These are phyloP conservation scores for Anoplius nigerrimus DNA, from an alignment of 2,888 invertebrate species.

Conservation along the genomic window DNA sequence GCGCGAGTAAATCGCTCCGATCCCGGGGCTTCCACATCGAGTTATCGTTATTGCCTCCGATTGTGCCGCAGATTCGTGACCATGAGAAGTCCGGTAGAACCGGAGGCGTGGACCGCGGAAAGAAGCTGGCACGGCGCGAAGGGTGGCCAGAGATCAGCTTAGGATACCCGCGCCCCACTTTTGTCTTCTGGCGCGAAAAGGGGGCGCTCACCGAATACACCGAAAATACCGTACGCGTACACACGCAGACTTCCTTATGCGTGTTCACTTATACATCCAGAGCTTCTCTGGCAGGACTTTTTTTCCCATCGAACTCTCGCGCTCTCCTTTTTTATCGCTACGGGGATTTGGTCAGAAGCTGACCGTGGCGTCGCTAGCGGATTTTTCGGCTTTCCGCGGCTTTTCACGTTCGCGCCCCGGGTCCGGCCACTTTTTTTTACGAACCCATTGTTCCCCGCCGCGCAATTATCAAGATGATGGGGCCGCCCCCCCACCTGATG, in stretches of 20 bases:
- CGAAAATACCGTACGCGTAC: not conserved
- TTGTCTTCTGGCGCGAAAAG: not conserved
- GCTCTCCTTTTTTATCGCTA: constrained; percentile 36
- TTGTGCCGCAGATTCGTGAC: constrained; percentile 31
- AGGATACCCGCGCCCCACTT: not conserved
- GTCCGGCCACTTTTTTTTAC: not conserved
- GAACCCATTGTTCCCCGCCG: constrained; percentile 15
- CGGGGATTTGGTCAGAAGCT: constrained; percentile 30
- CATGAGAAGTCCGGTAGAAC: constrained; percentile 18
- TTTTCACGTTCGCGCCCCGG: constrained; percentile 36
- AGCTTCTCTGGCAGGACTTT: constrained; percentile 15
- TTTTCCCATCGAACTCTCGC: constrained; percentile 21
- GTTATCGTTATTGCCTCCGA: constrained; percentile 53
- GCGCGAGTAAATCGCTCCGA: constrained; percentile 59
- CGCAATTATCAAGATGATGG: constrained; percentile 45
- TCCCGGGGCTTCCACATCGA: constrained; percentile 38
- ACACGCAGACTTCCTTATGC: too few species aligned
- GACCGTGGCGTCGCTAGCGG: constrained; percentile 15
- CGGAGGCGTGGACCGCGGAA: not conserved
- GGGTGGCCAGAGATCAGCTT: not conserved
- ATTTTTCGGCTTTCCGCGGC: constrained; percentile 44
- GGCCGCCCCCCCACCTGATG: not conserved
- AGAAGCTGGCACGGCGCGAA: not conserved
- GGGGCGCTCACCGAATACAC: too few species aligned
- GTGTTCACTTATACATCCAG: constrained; percentile 14